A percentile compares a stretch with the other conserved stretches of the same genome.
phyloP scores from a whole-genome alignment of 1,140 invertebrate genomes.

The Ephestia elutella region DNA sequence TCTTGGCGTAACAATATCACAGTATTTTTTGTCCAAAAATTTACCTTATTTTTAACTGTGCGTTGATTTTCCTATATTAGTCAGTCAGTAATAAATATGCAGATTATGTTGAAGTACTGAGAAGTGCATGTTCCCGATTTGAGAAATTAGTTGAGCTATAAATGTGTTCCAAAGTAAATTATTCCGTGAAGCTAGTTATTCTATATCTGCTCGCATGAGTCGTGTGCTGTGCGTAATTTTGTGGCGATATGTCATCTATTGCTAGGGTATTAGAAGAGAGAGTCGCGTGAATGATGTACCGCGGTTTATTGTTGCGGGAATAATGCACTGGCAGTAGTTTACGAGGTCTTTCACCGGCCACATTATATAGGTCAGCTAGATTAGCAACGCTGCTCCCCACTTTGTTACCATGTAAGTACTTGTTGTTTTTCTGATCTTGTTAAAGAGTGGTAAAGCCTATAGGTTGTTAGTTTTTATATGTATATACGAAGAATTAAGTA shows the following conservation, averaged over 20 bases:
- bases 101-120: not conserved
- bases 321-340: constrained; percentile 66
- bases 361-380: constrained; percentile 71
- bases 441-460: not conserved
- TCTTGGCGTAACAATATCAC: too few species aligned
- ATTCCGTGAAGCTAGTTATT: constrained; percentile 42
- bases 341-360: constrained; percentile 70
- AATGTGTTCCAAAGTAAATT: constrained; percentile 52
- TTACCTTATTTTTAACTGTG: too few species aligned
- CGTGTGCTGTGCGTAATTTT: constrained; percentile 3
- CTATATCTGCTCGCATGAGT: constrained; percentile 4
- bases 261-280: constrained; percentile 31
- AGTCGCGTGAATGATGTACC: constrained; percentile 33
- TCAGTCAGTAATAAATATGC: too few species aligned
- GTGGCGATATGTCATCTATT: constrained; percentile 34
- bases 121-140: constrained; percentile 34
- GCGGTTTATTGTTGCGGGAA: constrained; percentile 49
- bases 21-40: too few species aligned
- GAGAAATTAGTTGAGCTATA: constrained; percentile 48
- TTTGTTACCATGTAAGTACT: constrained; percentile 12
- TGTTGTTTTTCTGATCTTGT: constrained; percentile 14
- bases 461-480: not conserved
- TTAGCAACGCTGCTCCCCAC: constrained; percentile 57
- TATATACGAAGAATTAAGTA: too few species aligned
- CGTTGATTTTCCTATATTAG: too few species aligned